phyloP scores from a whole-genome alignment of 2,113 vertebrate genomes.

The Dissostichus mawsoni region DNA sequence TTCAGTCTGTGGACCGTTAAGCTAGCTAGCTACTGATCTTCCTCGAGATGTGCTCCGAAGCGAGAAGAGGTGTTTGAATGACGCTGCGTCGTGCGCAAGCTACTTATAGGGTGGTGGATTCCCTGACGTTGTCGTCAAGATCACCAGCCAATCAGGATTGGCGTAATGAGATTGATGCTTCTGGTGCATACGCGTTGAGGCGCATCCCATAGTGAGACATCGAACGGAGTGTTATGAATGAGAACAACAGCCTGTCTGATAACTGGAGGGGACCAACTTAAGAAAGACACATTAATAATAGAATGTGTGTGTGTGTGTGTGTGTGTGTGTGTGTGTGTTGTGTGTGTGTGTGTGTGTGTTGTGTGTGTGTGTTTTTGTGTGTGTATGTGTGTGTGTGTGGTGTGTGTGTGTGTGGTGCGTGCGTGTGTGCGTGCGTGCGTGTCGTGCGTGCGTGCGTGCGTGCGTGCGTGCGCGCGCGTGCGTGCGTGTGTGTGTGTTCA shows the following conservation, averaged over 20 bases:
- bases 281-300: conserved; percentile 50
- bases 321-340: not conserved
- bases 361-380: not conserved
- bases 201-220: too few species aligned
- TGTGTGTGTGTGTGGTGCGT: conserved; percentile 2
- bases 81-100: too few species aligned
- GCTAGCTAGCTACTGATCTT: too few species aligned
- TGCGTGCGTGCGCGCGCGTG: conserved; percentile 8
- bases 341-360: conserved; percentile 3
- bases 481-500: conserved; percentile 29
- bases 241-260: conserved; percentile 11
- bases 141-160: too few species aligned
- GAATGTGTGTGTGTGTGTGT: conserved; percentile 12
- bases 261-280: conserved; percentile 22
- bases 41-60: too few species aligned
- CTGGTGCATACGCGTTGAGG: too few species aligned
- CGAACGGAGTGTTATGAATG: too few species aligned
- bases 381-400: conserved; percentile 2
- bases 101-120: too few species aligned
- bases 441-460: conserved; percentile 1
- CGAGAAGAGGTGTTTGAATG: too few species aligned
- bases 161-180: too few species aligned
- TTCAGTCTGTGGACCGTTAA: too few species aligned
- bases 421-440: conserved; percentile 4
- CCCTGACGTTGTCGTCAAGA: too few species aligned